Base-by-base conservation (phyloP, 53 echinoderm and acorn worm genomes). In the Henricia sp. region DNA sequence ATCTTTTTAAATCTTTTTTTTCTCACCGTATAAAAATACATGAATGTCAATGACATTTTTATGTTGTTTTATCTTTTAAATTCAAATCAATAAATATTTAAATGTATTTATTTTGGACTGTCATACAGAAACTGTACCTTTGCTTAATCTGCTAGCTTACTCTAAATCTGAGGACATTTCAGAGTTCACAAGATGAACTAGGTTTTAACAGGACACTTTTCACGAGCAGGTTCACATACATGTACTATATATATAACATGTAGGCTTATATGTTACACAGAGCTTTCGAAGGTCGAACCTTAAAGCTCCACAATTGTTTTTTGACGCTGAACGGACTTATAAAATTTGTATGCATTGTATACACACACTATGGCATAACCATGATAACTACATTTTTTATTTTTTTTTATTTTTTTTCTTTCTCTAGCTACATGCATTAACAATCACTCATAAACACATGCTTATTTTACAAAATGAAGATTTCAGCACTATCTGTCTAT, bases 31-130 rank as follows among this genome's bases (percentile, higher is more conserved):
- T 80, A 80, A 80, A 80, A 75, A 80, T 62, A 80, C 63, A 80
- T 41, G 48, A 63, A 32, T 80, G 50, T 63, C 80, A 80, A 62
- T 48, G 43, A 80, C 40, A n/a, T 59, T 59, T 25, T 46, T 35
- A 46, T 70, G 23, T 70, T 28, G 41, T 69, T 42, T 71, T 48
- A 44, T 27, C n/a, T n/a, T n/a, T n/a, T 71, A 21, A 3, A 37
- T 36, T 75, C 25, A 29, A 58, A 77, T 78, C 80, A 80, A 77
- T 77, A 77, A 80, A 80, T 80, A 80, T 80, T 80, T 78, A 26
- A 63, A 46, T 34, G 13, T 80, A 63, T 74, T 58, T 26, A 6
- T 17, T 62, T 64, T 80, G 27, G 62, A 63, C 46, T 42, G 29
- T 77, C 33, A 20, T 20, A 76, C 33, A 48, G 72, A 80, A n/a